These are phyloP conservation scores for Mormoops blainvillei DNA, from an alignment of 2,113 vertebrate genomes.

Conservation along the genomic window DNA sequence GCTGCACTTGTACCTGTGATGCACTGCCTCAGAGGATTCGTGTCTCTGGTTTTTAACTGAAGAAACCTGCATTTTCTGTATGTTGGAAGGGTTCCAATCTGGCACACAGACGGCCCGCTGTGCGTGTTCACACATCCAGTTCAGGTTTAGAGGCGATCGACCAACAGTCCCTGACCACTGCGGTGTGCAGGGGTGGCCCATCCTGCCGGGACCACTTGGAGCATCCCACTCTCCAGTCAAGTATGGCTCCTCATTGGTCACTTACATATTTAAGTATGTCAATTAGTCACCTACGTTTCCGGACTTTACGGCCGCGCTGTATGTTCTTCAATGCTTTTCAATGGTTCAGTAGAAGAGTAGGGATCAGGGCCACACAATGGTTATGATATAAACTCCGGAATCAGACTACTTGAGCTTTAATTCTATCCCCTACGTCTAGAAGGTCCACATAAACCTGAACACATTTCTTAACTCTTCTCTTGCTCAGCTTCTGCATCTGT, in stretches of 20 bases:
- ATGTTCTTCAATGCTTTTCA: neutral
- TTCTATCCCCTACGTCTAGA: neutral
- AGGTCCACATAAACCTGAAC: neutral
- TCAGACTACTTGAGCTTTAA: neutral
- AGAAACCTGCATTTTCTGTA: neutral
- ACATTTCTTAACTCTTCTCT: neutral
- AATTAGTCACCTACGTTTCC: neutral
- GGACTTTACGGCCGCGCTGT: neutral
- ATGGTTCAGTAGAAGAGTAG: neutral
- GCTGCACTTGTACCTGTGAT: neutral
- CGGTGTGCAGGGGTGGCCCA: neutral
- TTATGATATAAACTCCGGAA: neutral
- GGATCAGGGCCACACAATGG: neutral
- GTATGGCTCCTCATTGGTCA: neutral
- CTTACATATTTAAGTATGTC: neutral
- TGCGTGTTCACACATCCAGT: neutral
- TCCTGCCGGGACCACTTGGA: neutral
- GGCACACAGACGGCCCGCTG: neutral
- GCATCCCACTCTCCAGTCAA: neutral
- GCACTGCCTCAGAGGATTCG: neutral
- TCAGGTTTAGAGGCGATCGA: neutral
- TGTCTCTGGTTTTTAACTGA: neutral
- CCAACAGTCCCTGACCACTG: neutral
- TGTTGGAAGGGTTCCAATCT: neutral
- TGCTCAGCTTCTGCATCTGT: neutral